Base-by-base conservation (phyloP, 1,140 invertebrate genomes). In the Cotesia typhae region DNA sequence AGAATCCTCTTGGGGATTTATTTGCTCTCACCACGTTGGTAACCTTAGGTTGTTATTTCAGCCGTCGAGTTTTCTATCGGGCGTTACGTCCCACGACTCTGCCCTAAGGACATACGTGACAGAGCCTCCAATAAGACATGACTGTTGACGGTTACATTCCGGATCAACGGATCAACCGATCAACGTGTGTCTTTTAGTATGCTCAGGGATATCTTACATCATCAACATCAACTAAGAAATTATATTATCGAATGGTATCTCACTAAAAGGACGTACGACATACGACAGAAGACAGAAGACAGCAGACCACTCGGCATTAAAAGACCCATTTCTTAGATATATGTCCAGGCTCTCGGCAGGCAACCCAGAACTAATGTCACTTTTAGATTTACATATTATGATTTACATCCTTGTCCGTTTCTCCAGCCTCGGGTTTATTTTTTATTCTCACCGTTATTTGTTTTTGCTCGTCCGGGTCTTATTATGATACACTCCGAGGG, bases 341-440 rank as follows among this genome's bases (percentile, higher is more conserved):
- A 28, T 28, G 1, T 28, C 28, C 28, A 28, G 28, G 6, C 41
- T 9, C 41, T 47, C 41, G 41, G 41, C 41, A 10, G 41, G 77
- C 82, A 82, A 81, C 82, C 82, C 76, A 84, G 83, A 20, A 35
- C 14, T 10, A 61, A 28, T 28, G 17, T 83, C 82, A 83, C 81
- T 77, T 77, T 47, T 47, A 77, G 77, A 84, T 84, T 84, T 84
- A 83, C 83, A 84, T 84, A 84, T 84, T 83, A 84, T 84, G 82
- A 84, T 84, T 84, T 84, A 84, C 82, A 84, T 82, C 82, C 81
- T 82, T 82, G 82, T 81, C 81, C 80, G 71, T 69, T 75, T 77
- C 75, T 64, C 28, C 52, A 60, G 41, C 71, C 66, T 65, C 28
- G 28, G 28, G 28, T 28, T 28, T 28, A 28, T 67, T 75, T 77